Evolutionary conservation across 2,113 vertebrate genomes (phyloP).

Genomic region (Python bivittatus): DNA sequence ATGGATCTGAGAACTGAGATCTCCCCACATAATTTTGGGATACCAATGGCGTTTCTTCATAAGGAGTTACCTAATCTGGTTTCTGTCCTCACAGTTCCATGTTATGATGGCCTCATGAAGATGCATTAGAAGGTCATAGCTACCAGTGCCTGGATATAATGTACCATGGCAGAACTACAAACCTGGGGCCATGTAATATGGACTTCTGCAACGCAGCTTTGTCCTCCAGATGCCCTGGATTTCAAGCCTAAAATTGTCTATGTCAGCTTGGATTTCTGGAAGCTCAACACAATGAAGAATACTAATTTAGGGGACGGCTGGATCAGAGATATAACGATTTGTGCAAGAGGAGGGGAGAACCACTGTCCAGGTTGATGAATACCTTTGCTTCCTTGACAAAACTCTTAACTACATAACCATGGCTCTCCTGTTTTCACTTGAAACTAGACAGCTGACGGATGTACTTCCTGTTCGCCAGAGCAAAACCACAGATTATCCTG

Average conservation of each 20-base stretch:
- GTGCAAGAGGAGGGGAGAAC: neutral
- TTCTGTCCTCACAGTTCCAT: neutral
- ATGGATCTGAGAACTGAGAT: neutral
- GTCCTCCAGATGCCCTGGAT: neutral
- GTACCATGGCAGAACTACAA: neutral
- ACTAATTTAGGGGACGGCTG: neutral
- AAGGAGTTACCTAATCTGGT: neutral
- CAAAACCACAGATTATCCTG: neutral
- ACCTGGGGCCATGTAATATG: neutral
- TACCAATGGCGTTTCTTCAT: neutral
- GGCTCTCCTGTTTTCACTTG: slow-evolving; percentile 16
- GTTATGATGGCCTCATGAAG: neutral
- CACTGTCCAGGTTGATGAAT: neutral
- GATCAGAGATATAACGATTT: neutral
- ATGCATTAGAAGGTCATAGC: neutral
- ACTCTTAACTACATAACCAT: neutral
- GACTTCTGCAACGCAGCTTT: neutral
- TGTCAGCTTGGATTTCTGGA: neutral
- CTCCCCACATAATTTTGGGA: neutral
- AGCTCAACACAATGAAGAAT: neutral
- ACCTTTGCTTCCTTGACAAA: slow-evolving; percentile 30
- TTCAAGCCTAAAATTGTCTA: neutral
- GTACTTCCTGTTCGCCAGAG: neutral
- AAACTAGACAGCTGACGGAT: slow-evolving; percentile 17
- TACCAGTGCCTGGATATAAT: neutral